Percentiles rank a stretch among this genome's conserved stretches.
Conservation (phyloP, 2,113 vertebrate species). For the Platichthys flesus region DNA sequence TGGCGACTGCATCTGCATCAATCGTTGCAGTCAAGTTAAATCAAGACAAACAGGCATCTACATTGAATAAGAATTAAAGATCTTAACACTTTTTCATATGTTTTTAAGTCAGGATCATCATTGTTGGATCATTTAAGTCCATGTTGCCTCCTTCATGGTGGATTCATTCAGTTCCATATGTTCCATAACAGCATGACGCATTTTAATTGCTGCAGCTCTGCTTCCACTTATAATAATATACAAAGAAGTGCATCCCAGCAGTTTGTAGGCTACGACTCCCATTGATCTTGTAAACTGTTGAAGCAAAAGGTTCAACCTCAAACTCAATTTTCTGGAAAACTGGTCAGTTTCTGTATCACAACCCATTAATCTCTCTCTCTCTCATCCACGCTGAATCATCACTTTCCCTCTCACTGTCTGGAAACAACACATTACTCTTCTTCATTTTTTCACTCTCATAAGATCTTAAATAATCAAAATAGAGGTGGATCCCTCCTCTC, state of each 20-base stretch:
- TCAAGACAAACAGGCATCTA: neutral
- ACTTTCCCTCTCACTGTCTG: constrained; percentile 70
- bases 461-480: constrained; percentile 74
- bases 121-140: too few species aligned
- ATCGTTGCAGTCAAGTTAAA: neutral
- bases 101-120: too few species aligned
- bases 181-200: neutral
- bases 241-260: constrained; percentile 13
- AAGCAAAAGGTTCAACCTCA: constrained; percentile 52
- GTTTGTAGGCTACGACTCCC: neutral
- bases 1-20: neutral
- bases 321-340: constrained; percentile 67
- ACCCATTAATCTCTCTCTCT: constrained; percentile 76
- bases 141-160: too few species aligned
- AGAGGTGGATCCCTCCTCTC: constrained; percentile 65
- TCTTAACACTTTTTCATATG: too few species aligned
- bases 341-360: constrained; percentile 76
- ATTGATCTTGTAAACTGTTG: constrained; percentile 35
- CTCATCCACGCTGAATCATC: constrained; percentile 77
- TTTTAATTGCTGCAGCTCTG: neutral
- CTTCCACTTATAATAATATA: neutral
- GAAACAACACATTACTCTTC: constrained; percentile 80
- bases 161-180: too few species aligned
- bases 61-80: too few species aligned
- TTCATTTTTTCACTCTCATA: constrained; percentile 55